Evolutionary conservation across 2,888 invertebrate genomes (phyloP), one percentile per base, ranked within the genome.

Genomic region (Chironomus tentans): DNA sequence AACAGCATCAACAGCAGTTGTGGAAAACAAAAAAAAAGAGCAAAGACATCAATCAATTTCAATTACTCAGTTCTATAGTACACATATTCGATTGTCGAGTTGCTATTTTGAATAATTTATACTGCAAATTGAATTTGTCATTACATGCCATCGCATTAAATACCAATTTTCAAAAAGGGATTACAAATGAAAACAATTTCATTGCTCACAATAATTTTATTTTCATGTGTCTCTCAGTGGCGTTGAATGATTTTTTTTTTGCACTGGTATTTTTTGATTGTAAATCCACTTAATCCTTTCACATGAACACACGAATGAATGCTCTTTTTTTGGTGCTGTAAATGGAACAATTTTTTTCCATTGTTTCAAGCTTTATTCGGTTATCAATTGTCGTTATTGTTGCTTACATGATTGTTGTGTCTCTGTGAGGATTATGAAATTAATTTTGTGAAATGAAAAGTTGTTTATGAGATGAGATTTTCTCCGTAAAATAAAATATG

Each of bases 231-330:
- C 50, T 15, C 50, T 4, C n/a, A 56, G n/a, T 50, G 38, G 10
- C 10, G 38, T 10, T 15, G 62, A 18, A 18, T 21, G 21, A 65
- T 65, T 22, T 21, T 18, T 62, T 65, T 18, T 62, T 65, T 10
- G 5, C 10, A 21, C 5, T 65, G 65, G 65, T 13, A 18, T 65
- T 21, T 65, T 15, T 24, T 13, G 21, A 65, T 65, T 65, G 21
- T 65, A 65, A 65, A 65, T 65, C 65, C 65, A 65, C 21, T 65
- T 65, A 65, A 65, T 65, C 65, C 65, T 65, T 65, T 56, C 56
- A 56, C 38, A 56, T 38, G 38, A 38, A 38, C 1, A 38, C 38
- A 38, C 56, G 56, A 56, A 56, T 10, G 38, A 38, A 38, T 38
- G 28, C 28, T 24, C 4, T 24, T 28, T 28, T 28, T 28, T 28